These are phyloP conservation scores for Antechinus flavipes DNA, from an alignment of 2,113 vertebrate species.

Conservation along the genomic window DNA sequence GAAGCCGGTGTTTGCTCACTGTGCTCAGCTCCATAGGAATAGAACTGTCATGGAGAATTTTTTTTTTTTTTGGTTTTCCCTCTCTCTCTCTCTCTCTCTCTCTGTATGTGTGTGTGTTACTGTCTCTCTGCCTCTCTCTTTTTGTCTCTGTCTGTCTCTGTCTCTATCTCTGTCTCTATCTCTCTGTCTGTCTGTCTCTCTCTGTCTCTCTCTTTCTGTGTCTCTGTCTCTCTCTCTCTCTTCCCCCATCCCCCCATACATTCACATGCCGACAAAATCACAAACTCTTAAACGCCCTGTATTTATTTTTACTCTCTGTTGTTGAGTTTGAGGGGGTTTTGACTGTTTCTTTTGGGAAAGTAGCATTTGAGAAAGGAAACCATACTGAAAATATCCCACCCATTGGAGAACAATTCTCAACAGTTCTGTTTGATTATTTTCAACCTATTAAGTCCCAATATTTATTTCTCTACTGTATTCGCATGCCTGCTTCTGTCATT, in stretches of 20 bases:
- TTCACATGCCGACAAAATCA: constrained; percentile 6
- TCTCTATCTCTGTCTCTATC: too few species aligned
- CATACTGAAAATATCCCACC: constrained; percentile 43
- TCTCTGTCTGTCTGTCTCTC: neutral
- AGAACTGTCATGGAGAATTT: constrained; percentile 49
- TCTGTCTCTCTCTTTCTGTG: neutral
- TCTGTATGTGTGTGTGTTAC: too few species aligned
- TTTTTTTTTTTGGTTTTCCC: constrained; percentile 33
- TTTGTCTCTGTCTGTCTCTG: too few species aligned
- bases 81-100: too few species aligned
- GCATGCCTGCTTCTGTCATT: neutral
- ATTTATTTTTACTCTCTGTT: constrained; percentile 26
- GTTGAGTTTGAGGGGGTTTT: constrained; percentile 63
- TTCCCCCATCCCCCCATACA: too few species aligned
- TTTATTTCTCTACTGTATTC: constrained; percentile 7
- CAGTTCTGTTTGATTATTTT: constrained; percentile 28
- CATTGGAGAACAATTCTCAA: constrained; percentile 44
- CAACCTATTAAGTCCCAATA: neutral
- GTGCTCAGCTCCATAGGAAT: constrained; percentile 54
- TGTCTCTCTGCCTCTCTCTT: too few species aligned
- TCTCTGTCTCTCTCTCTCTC: too few species aligned
- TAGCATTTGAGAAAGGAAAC: constrained; percentile 58
- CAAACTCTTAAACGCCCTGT: constrained; percentile 66
- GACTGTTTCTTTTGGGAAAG: constrained; percentile 61
- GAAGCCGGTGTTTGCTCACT: constrained; percentile 48